Percentiles rank a stretch among this genome's conserved stretches.
These are phyloP conservation scores for Adelphocoris suturalis DNA, from an alignment of 2,888 invertebrate species.

Conservation along the genomic window DNA sequence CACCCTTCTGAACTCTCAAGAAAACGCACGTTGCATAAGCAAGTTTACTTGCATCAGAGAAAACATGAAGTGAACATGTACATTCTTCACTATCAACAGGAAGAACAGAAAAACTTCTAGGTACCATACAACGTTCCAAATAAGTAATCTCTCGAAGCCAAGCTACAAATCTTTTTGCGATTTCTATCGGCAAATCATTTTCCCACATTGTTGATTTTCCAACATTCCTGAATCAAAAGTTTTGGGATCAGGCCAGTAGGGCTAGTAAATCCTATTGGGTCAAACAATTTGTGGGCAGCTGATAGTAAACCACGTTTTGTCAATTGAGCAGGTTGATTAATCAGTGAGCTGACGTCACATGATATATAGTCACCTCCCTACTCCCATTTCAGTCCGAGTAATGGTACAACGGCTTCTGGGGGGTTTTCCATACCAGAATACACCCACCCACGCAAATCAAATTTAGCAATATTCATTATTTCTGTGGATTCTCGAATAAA, in stretches of 20 bases:
- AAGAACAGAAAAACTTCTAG: neutral
- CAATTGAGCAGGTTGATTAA: neutral
- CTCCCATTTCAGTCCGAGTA: constrained; percentile 63
- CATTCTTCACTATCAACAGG: neutral
- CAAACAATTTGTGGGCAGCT: constrained; percentile 50
- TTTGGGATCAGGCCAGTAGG: constrained; percentile 61
- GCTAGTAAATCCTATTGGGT: constrained; percentile 59
- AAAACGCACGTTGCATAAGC: constrained; percentile 70
- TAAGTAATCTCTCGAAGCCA: constrained; percentile 22
- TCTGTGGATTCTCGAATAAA: constrained; percentile 49
- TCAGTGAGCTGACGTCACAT: constrained; percentile 45
- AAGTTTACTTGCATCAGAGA: constrained; percentile 62
- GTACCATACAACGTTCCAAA: neutral
- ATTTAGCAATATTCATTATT: constrained; percentile 45
- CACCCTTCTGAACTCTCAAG: constrained; percentile 35
- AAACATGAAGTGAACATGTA: constrained; percentile 55
- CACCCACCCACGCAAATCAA: constrained; percentile 65
- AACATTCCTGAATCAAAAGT: constrained; percentile 59
- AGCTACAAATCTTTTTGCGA: neutral
- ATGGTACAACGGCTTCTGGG: neutral
- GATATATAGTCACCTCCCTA: constrained; percentile 15
- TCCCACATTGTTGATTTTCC: constrained; percentile 65
- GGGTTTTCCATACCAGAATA: constrained; percentile 13
- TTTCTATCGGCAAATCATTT: neutral
- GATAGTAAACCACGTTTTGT: constrained; percentile 54